A percentile compares a stretch with the other conserved stretches of the same genome.
phyloP scores from a whole-genome alignment of 1,140 invertebrate species.

The Grapholita molesta region DNA sequence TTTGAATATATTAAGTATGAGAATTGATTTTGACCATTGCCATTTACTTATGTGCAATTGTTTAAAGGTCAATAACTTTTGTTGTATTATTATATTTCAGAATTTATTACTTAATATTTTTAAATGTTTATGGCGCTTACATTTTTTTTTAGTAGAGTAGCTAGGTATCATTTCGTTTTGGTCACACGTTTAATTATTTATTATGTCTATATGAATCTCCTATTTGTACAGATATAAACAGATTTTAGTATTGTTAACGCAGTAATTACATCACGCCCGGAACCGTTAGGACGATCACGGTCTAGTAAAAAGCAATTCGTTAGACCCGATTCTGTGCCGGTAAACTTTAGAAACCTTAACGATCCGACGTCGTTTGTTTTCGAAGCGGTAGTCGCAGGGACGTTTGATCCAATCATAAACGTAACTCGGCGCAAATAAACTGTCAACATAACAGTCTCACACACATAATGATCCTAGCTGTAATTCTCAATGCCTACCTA shows the following conservation, averaged over 20 bases:
- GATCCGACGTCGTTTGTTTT: background rate
- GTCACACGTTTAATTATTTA: no score
- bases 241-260: background rate
- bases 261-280: background rate
- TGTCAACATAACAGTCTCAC: conserved; percentile 2
- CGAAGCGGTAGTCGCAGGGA: background rate
- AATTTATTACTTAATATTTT: background rate
- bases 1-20: background rate
- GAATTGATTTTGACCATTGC: background rate
- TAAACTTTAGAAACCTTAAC: background rate
- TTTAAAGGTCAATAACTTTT: background rate
- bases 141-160: background rate
- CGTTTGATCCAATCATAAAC: conserved; percentile 8
- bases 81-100: background rate
- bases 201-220: no score
- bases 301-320: background rate
- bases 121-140: no score
- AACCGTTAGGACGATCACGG: background rate
- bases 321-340: background rate
- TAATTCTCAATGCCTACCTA: background rate
- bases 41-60: background rate
- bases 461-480: background rate
- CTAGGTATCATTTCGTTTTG: no score
- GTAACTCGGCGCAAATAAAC: conserved; percentile 1
- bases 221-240: background rate